Evolutionary conservation across 1,140 invertebrate species (phyloP).

Genomic region (Centruroides sculpturatus): DNA sequence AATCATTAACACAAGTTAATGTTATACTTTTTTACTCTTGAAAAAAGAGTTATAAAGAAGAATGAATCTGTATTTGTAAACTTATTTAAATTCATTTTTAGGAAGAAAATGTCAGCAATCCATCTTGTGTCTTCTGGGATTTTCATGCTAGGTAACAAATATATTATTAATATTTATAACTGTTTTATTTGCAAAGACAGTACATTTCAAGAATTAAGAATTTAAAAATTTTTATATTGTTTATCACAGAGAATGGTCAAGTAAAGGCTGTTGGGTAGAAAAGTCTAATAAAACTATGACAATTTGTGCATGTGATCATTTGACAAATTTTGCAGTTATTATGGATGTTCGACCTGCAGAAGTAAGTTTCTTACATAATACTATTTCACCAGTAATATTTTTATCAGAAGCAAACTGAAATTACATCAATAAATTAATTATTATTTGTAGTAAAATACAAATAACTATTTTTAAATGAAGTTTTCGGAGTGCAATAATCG

Average conservation of each 20-base stretch:
- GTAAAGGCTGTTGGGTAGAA: constrained; percentile 71
- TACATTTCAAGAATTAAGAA: background rate
- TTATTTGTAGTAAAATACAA: too few species aligned
- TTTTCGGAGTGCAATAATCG: too few species aligned
- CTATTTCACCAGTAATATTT: too few species aligned
- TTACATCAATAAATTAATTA: too few species aligned
- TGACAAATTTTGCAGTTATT: constrained; percentile 90
- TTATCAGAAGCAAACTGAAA: too few species aligned
- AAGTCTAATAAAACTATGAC: constrained; percentile 73
- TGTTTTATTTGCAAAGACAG: background rate
- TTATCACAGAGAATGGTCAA: constrained; percentile 71
- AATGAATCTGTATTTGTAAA: background rate
- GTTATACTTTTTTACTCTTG: too few species aligned
- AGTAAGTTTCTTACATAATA: background rate
- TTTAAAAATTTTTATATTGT: constrained; percentile 9
- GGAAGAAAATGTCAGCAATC: constrained; percentile 70
- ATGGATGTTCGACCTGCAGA: constrained; percentile 41
- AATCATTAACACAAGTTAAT: too few species aligned
- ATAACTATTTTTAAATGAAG: too few species aligned
- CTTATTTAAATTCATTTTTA: constrained; percentile 35
- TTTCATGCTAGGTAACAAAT: constrained; percentile 13
- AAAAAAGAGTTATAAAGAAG: background rate
- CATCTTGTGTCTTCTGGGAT: constrained; percentile 87
- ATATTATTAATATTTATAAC: background rate
- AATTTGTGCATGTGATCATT: constrained; percentile 77